Evolutionary conservation across 2,113 vertebrate species (phyloP), one percentile per base, ranked within the genome.

Genomic region (Thalassoma bifasciatum): DNA sequence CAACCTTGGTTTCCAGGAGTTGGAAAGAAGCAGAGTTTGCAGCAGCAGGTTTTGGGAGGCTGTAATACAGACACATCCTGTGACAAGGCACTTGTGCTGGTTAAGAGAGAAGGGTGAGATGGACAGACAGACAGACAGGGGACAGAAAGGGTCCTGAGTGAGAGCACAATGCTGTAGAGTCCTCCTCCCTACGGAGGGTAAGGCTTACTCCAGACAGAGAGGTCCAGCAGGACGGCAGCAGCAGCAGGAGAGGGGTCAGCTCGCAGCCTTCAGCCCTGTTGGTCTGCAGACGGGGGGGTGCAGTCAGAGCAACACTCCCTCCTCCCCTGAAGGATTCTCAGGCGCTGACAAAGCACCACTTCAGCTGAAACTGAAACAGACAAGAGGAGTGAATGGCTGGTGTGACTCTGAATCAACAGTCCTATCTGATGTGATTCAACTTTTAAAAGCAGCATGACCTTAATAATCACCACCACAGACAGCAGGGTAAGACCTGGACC

Each of bases 1-100:
- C 26, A 57, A 13, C 23, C 56, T 11, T 19, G 40, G 34, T 65
- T 67, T 62, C 50, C 34, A 52, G 56, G 58, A 36, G 37, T 63
- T 40, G 44, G 40, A 77, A 52, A 66, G 79, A 22, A 74, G 56
- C 2, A 50, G 37, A 69, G 73, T 68, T 30, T 24, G 63, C 53
- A 72, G 77, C 60, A 71, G 78, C 70, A 71, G 58, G 37, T 62
- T 63, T 46, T 30, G 22, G 59, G 52, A 58, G 52, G 56, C 51
- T 14, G 49, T 59, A 61, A 53, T 59, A 75, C 69, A 83, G 79
- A 82, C 57, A 70, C 75, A 24, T 87, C 70, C 73, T 79, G 67
- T 78, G 65, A 82, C 71, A 88, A 92, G 91, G 91, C 91, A 92
- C 91, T 90, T 87, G 21, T 11, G n/a, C 56, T 82, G 72, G 58